A percentile compares a stretch with the other conserved stretches of the same genome.
Evolutionary conservation across 2,888 invertebrate genomes (phyloP).

Genomic region (Julus scanicus): DNA sequence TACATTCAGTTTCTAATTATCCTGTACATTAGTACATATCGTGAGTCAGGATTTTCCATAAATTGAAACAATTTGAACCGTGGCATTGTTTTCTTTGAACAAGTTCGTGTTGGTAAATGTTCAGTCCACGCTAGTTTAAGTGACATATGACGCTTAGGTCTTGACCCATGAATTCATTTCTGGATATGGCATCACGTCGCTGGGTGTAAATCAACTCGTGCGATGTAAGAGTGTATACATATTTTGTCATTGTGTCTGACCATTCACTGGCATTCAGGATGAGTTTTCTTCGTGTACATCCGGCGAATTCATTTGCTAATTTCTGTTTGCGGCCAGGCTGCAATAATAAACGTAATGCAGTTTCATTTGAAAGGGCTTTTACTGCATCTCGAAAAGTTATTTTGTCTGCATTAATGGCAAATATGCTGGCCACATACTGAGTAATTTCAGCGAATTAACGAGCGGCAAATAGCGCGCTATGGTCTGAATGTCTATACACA

Average conservation of each 20-base stretch:
- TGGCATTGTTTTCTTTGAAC: neutral
- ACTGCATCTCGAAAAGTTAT: constrained; percentile 21
- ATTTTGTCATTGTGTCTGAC: neutral
- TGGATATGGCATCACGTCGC: neutral
- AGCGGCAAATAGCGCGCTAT: constrained; percentile 33
- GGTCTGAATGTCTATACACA: constrained; percentile 21
- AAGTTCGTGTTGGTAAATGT: neutral
- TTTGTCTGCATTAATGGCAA: constrained; percentile 33
- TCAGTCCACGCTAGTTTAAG: neutral
- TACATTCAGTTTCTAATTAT: no score
- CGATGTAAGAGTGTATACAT: neutral
- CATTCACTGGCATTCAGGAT: no score
- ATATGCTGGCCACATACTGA: constrained; percentile 24
- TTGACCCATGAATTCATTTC: neutral
- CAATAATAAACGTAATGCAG: neutral
- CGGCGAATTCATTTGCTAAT: constrained; percentile 13
- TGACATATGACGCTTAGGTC: neutral
- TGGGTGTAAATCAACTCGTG: neutral
- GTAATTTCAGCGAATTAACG: constrained; percentile 33
- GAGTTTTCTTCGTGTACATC: neutral
- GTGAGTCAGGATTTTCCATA: neutral
- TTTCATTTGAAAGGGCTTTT: neutral
- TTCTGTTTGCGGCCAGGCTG: neutral
- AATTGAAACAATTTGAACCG: neutral
- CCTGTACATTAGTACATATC: no score